These are phyloP conservation scores for Mastomys coucha DNA, from an alignment of 2,113 vertebrate species.

Conservation along the genomic window DNA sequence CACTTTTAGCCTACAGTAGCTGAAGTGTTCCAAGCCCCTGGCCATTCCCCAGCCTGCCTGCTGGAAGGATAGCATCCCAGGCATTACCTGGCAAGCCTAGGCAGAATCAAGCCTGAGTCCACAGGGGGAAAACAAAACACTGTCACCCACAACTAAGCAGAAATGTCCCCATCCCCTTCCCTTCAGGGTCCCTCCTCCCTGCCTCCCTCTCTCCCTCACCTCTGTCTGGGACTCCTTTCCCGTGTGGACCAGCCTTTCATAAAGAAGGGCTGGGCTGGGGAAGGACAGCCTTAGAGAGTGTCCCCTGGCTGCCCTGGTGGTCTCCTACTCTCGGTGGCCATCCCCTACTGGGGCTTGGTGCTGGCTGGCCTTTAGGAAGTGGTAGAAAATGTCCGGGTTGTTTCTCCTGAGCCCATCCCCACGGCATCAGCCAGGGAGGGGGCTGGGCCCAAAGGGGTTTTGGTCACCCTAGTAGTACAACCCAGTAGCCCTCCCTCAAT, in stretches of 20 bases:
- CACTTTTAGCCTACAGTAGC: background rate
- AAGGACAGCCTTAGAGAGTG: background rate
- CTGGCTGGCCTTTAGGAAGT: background rate
- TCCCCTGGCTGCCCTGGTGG: background rate
- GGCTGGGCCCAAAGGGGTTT: slow-evolving; percentile 36
- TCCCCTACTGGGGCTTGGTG: background rate
- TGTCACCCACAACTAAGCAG: background rate
- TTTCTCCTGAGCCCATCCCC: slow-evolving; percentile 48
- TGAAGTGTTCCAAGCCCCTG: background rate
- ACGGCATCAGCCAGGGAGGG: slow-evolving; percentile 47
- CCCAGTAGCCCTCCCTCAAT: background rate
- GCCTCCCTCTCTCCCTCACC: background rate
- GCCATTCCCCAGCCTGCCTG: background rate
- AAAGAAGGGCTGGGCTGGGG: background rate
- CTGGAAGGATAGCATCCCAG: background rate
- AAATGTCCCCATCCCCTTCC: too few relatives aligned
- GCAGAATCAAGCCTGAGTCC: background rate
- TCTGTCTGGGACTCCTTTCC: background rate
- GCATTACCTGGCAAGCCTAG: background rate
- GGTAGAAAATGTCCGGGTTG: background rate
- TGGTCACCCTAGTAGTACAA: slow-evolving; percentile 30
- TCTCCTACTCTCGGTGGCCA: background rate
- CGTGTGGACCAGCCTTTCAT: background rate
- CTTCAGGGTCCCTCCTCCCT: background rate
- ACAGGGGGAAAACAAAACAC: fast-evolving